These are phyloP conservation scores for Amblyjoppa proteus DNA, from an alignment of 2,888 invertebrate genomes.

Conservation along the genomic window DNA sequence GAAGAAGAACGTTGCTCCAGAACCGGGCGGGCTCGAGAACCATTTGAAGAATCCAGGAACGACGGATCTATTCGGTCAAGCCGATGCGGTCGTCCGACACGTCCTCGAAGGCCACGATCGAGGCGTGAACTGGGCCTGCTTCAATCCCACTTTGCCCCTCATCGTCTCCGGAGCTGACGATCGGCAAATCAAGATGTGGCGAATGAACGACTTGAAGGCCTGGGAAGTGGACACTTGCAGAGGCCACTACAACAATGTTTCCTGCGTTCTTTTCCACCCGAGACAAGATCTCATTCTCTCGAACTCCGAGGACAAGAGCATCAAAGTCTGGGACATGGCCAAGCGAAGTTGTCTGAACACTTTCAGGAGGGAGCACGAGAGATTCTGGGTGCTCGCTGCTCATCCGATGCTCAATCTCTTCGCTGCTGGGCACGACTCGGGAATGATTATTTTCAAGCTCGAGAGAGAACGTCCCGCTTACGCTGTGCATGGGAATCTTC, in stretches of 20 bases:
- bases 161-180: constrained; percentile 99
- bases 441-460: constrained; percentile 94
- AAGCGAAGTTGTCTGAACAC: constrained; percentile 96
- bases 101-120: constrained; percentile 97
- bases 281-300: constrained; percentile 98
- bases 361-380: constrained; percentile 97
- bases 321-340: constrained; percentile 99
- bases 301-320: constrained; percentile 99
- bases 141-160: constrained; percentile 97
- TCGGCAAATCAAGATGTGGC: constrained; percentile 98
- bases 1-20: constrained; percentile 99
- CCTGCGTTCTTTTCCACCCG: constrained; percentile 98
- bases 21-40: constrained; percentile 95
- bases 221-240: constrained; percentile 99
- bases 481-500: constrained; percentile 95
- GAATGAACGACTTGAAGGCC: constrained; percentile 99
- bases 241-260: constrained; percentile 99
- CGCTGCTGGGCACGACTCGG: constrained; percentile 99
- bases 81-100: constrained; percentile 96
- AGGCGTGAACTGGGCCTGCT: constrained; percentile 99
- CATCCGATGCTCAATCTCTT: constrained; percentile 98
- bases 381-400: constrained; percentile 98
- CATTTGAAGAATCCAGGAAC: constrained; percentile 93
- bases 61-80: constrained; percentile 98
- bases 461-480: constrained; percentile 98